Percentiles rank a stretch among this genome's conserved stretches.
phyloP scores from a whole-genome alignment of 1,140 invertebrate genomes.

The Drosophila kikkawai region DNA sequence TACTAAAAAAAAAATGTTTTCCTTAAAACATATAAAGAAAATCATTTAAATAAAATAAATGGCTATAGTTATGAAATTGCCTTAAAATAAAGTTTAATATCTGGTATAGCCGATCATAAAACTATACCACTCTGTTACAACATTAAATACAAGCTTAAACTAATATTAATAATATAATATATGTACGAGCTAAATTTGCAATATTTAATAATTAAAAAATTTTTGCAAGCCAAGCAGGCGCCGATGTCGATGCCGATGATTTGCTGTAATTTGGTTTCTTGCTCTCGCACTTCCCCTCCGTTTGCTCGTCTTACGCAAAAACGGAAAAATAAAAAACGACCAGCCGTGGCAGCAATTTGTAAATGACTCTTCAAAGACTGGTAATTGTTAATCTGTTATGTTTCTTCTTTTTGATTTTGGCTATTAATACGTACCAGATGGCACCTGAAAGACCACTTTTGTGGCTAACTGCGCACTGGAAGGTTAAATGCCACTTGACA shows the following conservation, averaged over 20 bases:
- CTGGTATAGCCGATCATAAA: background rate
- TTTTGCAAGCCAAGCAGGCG: constrained; percentile 37
- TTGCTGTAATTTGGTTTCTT: constrained; percentile 30
- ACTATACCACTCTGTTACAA: too few species aligned
- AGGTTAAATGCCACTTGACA: constrained; percentile 81
- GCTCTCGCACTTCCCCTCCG: constrained; percentile 24
- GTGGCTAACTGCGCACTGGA: constrained; percentile 54
- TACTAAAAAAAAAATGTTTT: background rate
- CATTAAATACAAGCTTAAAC: background rate
- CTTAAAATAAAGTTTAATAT: background rate
- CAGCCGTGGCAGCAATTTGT: constrained; percentile 63
- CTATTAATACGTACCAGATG: constrained; percentile 78
- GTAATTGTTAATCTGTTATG: constrained; percentile 59
- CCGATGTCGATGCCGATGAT: constrained; percentile 19
- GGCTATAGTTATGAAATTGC: background rate
- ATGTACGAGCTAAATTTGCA: constrained; percentile 7
- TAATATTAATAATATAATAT: constrained; percentile 1
- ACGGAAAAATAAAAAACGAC: constrained; percentile 32
- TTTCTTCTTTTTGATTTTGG: constrained; percentile 48
- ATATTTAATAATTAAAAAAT: constrained; percentile 28
- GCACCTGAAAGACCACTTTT: constrained; percentile 68
- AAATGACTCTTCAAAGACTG: constrained; percentile 61
- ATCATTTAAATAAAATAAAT: too few species aligned
- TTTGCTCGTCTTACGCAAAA: constrained; percentile 64
- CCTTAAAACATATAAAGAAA: background rate